phyloP scores from a whole-genome alignment of 2,888 invertebrate species.

The Philhelius pedissequus region DNA sequence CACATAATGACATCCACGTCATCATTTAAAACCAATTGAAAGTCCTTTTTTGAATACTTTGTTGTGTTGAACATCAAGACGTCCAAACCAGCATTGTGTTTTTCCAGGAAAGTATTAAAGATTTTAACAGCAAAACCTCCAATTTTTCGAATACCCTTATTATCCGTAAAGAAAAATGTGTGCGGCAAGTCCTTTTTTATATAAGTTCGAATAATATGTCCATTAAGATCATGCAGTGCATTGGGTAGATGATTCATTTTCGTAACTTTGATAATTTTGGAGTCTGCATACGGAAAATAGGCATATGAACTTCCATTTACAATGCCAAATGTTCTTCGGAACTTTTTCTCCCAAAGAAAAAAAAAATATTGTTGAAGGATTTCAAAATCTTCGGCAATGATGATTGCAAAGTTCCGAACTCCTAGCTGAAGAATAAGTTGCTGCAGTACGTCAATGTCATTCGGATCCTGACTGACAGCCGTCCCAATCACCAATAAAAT shows the following conservation, averaged over 20 bases:
- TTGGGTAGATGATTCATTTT: neutral
- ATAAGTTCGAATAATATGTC: neutral
- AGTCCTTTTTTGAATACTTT: too few relatives aligned
- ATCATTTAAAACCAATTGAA: too few relatives aligned
- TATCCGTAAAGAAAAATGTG: neutral
- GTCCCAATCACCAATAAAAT: neutral
- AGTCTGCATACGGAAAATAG: neutral
- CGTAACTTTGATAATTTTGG: neutral
- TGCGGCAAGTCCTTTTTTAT: neutral
- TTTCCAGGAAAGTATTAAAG: neutral
- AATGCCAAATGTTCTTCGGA: neutral
- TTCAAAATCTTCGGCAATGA: neutral
- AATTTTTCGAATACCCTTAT: neutral
- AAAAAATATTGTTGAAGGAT: neutral
- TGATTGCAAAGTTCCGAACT: neutral
- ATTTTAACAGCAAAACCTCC: neutral
- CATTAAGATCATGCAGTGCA: neutral
- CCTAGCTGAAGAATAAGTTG: neutral
- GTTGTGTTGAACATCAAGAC: too few relatives aligned
- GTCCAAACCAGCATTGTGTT: neutral
- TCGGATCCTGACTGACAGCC: neutral
- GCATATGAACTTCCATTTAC: neutral
- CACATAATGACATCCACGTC: too few relatives aligned
- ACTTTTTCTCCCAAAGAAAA: neutral
- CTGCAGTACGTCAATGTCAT: neutral